phyloP scores from a whole-genome alignment of 1,140 invertebrate species.

The Drosophila rhopaloa region DNA sequence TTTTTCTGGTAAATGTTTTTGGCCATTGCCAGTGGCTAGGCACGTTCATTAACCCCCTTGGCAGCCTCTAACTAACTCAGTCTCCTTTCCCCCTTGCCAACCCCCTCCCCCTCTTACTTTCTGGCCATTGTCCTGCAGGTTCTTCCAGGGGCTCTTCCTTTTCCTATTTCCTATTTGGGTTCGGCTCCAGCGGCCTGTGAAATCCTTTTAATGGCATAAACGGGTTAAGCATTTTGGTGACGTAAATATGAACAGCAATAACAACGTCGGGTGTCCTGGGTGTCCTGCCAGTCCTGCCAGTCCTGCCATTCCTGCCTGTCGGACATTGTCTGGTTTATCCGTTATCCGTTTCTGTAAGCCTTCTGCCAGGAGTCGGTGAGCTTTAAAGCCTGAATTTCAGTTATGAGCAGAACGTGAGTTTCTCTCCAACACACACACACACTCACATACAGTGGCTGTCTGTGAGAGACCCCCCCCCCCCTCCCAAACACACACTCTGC shows the following conservation, averaged over 20 bases:
- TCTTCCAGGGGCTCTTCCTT: slow-evolving; percentile 7
- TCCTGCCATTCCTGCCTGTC: slow-evolving; percentile 2
- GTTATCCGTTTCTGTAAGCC: slow-evolving; percentile 22
- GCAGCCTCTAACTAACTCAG: background rate
- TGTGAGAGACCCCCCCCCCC: background rate
- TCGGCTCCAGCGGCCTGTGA: slow-evolving; percentile 44
- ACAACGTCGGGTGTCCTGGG: slow-evolving; percentile 6
- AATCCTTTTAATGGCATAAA: slow-evolving; percentile 64
- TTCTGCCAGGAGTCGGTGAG: slow-evolving; percentile 10
- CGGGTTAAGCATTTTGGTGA: slow-evolving; percentile 62
- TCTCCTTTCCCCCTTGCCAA: background rate
- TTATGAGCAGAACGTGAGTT: slow-evolving; percentile 44
- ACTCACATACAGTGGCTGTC: background rate
- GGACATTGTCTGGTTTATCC: slow-evolving; percentile 47
- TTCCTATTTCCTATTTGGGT: slow-evolving; percentile 32
- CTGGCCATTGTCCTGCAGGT: slow-evolving; percentile 4
- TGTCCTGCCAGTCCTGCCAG: background rate
- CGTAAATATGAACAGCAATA: slow-evolving; percentile 49
- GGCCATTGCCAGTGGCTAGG: slow-evolving; percentile 17
- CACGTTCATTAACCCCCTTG: slow-evolving; percentile 56
- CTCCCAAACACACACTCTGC: background rate
- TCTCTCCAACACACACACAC: background rate
- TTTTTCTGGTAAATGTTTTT: slow-evolving; percentile 13
- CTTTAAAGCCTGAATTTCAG: slow-evolving; percentile 52
- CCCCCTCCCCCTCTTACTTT: background rate